Evolutionary conservation across 37 sponge, comb jelly and placozoan genomes (phyloP).

Genomic region (Hexactinellida sp.): DNA sequence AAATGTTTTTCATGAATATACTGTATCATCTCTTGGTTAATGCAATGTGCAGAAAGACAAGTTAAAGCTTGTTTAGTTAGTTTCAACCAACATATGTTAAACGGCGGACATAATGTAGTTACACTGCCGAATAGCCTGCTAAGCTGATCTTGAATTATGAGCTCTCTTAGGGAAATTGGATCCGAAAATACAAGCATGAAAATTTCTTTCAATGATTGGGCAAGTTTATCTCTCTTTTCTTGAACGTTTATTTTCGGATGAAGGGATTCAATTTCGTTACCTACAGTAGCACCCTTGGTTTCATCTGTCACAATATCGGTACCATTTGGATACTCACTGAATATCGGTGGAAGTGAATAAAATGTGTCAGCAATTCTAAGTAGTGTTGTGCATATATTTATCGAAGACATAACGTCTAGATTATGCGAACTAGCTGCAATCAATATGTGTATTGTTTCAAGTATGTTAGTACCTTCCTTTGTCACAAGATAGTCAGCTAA

Average conservation of each 20-base stretch:
- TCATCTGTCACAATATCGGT: background rate
- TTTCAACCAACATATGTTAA: background rate
- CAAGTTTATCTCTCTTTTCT: background rate
- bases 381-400: background rate
- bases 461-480: background rate
- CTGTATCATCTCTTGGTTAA: background rate
- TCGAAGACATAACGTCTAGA: background rate
- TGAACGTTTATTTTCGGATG: background rate
- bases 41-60: background rate
- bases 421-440: background rate
- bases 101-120: background rate
- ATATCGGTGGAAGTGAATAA: background rate
- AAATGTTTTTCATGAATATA: slow-evolving; percentile 2
- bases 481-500: background rate
- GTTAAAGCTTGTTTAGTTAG: background rate
- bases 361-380: slow-evolving; percentile 8
- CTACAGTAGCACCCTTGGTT: background rate
- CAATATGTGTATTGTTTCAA: background rate
- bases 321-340: background rate
- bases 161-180: background rate
- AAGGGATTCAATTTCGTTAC: background rate
- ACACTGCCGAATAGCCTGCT: background rate
- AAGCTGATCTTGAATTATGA: background rate
- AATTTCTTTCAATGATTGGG: background rate
- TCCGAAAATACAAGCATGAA: background rate